phyloP scores from a whole-genome alignment of 2,113 vertebrate genomes.

The Brachionichthys hirsutus region DNA sequence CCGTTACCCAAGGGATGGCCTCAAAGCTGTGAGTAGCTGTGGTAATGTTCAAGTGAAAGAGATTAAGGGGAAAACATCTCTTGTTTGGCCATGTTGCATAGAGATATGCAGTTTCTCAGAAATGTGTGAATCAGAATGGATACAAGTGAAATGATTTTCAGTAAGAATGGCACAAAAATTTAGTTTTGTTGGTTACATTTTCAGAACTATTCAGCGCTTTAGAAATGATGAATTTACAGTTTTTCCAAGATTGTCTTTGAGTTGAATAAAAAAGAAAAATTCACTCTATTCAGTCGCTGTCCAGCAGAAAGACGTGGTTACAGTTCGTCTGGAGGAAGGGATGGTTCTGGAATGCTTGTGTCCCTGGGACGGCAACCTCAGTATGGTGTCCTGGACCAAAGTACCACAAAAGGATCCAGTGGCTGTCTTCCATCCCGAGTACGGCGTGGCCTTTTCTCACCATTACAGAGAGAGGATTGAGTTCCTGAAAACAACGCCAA shows the following conservation, averaged over 20 bases:
- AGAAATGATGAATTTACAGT: background rate
- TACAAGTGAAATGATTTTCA: background rate
- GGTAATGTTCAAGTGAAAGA: slow-evolving; percentile 28
- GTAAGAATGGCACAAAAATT: too few species aligned
- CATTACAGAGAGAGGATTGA: slow-evolving; percentile 70
- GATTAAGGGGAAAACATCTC: background rate
- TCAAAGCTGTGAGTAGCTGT: slow-evolving; percentile 31
- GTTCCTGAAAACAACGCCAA: slow-evolving; percentile 64
- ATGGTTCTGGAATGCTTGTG: slow-evolving; percentile 81
- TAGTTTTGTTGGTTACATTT: background rate
- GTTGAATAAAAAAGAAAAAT: slow-evolving; percentile 2
- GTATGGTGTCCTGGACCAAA: slow-evolving; percentile 83
- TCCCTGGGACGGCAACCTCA: slow-evolving; percentile 66
- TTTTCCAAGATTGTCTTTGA: background rate
- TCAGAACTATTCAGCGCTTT: background rate
- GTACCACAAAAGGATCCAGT: slow-evolving; percentile 49
- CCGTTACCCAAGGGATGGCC: slow-evolving; percentile 27
- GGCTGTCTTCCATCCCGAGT: slow-evolving; percentile 72
- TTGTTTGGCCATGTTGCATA: background rate
- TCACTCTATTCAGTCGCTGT: slow-evolving; percentile 55
- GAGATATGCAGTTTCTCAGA: background rate
- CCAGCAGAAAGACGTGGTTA: slow-evolving; percentile 59
- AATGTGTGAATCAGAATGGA: background rate
- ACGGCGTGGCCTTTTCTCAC: slow-evolving; percentile 35
- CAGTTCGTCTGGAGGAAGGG: slow-evolving; percentile 74